Evolutionary conservation across 2,888 invertebrate species (phyloP), one percentile per base, ranked within the genome.

Genomic region (Coelopa pilipes): DNA sequence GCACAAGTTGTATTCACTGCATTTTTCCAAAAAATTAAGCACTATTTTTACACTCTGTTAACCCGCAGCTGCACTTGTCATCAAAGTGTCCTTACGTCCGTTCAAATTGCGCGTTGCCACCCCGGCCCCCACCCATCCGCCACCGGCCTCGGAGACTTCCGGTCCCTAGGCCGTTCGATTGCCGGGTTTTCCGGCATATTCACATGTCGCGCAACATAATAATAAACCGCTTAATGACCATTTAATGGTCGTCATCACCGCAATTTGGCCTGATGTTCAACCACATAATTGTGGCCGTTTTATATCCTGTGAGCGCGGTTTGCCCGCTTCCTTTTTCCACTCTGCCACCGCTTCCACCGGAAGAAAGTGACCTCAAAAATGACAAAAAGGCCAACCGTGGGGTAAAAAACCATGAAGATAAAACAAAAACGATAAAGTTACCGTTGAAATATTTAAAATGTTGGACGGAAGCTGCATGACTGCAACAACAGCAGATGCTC

Each of bases 281-380:
- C 84, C 84, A 83, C 83, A 84, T 84, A 83, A 84, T 83, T 83
- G 83, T 78, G 84, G 83, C 78, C 77, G 81, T 81, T 82, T 81
- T 80, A 71, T 83, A 34, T 34, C 34, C 34, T 34, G 34, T 34
- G 34, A 34, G 82, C 81, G 78, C 79, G 66, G 59, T 72, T 21
- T 45, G 49, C n/a, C n/a, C 57, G 12, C 50, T 50, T 19, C 45
- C n/a, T 70, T 70, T 57, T 70, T n/a, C 45, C 60, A 47, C 46
- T 47, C n/a, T 49, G 15, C 49, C 21, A 21, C 11, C 49, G n/a
- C 34, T 49, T 19, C 49, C 62, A 12, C 46, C 65, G 49, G 11
- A n/a, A 65, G 15, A 50, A 17, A 66, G 19, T 49, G 34, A 66
- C 15, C 34, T 34, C 34, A 60, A 9, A 60, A 60, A 34, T 19